Conservation (phyloP, 2,113 vertebrate species). For the Apistogramma diplotaenia region DNA sequence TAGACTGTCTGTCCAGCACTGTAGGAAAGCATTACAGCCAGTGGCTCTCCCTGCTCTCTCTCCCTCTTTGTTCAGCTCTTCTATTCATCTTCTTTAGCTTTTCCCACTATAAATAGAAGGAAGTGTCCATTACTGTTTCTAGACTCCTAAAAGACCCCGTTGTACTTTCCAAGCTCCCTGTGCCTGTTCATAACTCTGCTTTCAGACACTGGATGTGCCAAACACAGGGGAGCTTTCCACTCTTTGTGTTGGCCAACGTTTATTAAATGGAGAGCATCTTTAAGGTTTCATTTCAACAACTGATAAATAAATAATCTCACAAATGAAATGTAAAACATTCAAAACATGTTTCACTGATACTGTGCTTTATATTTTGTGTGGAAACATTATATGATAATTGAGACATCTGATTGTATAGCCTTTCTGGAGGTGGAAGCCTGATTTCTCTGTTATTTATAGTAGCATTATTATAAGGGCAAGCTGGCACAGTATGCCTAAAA, state of each 20-base stretch:
- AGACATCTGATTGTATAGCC: neutral
- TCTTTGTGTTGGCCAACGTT: neutral
- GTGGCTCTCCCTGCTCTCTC: slow-evolving; percentile 45
- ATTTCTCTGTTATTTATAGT: neutral
- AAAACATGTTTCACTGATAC: neutral
- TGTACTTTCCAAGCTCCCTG: slow-evolving; percentile 46
- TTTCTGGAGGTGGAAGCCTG: neutral
- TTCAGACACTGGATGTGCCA: slow-evolving; percentile 1
- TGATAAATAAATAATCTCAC: neutral
- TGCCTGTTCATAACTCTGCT: slow-evolving; percentile 14
- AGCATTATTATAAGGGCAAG: neutral
- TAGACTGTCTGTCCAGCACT: neutral
- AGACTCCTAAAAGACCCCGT: slow-evolving; percentile 48
- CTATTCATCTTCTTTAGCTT: slow-evolving; percentile 56
- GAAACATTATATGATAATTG: neutral
- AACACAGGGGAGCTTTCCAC: neutral
- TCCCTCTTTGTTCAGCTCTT: slow-evolving; percentile 47
- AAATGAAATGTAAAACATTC: neutral
- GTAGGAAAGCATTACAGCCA: slow-evolving; percentile 38
- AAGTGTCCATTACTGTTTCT: slow-evolving; percentile 59
- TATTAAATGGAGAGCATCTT: neutral
- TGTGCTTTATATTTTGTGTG: neutral
- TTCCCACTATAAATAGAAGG: slow-evolving; percentile 67
- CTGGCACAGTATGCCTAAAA: neutral
- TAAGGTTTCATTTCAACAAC: neutral